Evolutionary conservation across 1,140 invertebrate genomes (phyloP).

Genomic region (Calliphora vicina): DNA sequence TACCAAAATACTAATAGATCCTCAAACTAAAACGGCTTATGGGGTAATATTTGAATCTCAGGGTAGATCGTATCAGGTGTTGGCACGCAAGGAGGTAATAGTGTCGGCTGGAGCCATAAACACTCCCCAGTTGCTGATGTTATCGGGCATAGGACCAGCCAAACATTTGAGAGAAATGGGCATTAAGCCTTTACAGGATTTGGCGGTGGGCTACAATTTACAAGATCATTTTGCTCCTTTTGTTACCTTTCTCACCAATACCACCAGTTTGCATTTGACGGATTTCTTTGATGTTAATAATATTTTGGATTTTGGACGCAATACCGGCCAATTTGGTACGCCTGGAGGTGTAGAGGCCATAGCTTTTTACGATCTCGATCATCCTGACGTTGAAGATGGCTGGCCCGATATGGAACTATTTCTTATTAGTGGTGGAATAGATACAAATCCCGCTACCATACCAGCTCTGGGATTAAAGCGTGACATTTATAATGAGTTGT

Average conservation of each 20-base stretch:
- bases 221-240: conserved; percentile 81
- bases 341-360: conserved; percentile 83
- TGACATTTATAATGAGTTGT: conserved; percentile 66
- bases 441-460: conserved; percentile 65
- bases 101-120: conserved; percentile 78
- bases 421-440: conserved; percentile 66
- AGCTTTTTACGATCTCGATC: conserved; percentile 75
- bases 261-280: conserved; percentile 50
- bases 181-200: conserved; percentile 72
- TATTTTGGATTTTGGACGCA: conserved; percentile 68
- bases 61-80: conserved; percentile 66
- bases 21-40: conserved; percentile 56
- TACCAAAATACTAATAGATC: conserved; percentile 78
- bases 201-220: conserved; percentile 80
- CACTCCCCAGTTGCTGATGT: conserved; percentile 79
- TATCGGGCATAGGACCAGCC: conserved; percentile 80
- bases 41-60: conserved; percentile 13
- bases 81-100: conserved; percentile 77
- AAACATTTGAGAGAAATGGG: conserved; percentile 70
- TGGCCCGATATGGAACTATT: conserved; percentile 80
- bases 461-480: conserved; percentile 69
- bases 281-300: conserved; percentile 43
- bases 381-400: conserved; percentile 66
- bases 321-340: conserved; percentile 73
- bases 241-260: conserved; percentile 72